Evolutionary conservation across 2,113 vertebrate species (phyloP).

Genomic region (Megaceryle maxima): DNA sequence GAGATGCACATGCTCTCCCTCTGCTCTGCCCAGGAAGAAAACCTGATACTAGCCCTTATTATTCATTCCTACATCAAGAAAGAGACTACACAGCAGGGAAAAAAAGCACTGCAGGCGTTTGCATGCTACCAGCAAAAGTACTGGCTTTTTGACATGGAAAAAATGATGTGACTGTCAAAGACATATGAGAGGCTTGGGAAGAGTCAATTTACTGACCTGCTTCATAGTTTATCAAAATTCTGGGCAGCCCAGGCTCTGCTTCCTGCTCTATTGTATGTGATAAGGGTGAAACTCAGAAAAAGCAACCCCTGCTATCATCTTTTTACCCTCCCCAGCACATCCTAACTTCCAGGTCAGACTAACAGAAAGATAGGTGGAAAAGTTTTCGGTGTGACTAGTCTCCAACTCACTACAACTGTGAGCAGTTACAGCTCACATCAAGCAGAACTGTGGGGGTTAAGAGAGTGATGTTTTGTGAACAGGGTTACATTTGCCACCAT

Average conservation of each 20-base stretch:
- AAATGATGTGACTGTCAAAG: neutral
- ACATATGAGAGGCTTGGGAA: neutral
- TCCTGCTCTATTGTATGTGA: neutral
- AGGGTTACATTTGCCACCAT: fast-evolving
- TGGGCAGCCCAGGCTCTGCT: neutral
- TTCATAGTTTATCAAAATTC: neutral
- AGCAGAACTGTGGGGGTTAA: neutral
- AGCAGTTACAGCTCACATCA: neutral
- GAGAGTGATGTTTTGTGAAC: fast-evolving
- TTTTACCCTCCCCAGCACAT: neutral
- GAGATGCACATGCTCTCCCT: neutral
- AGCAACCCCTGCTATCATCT: fast-evolving
- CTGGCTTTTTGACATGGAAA: neutral
- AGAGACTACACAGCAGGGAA: neutral
- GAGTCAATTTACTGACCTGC: neutral
- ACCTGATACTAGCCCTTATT: neutral
- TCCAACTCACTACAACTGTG: neutral
- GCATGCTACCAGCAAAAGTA: neutral
- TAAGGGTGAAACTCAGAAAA: neutral
- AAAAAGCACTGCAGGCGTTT: neutral
- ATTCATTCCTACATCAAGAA: neutral
- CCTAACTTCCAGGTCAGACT: neutral
- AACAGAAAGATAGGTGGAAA: neutral
- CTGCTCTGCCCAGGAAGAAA: neutral
- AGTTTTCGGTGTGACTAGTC: neutral